phyloP scores from a whole-genome alignment of 2,113 vertebrate genomes.

The Gadus chalcogrammus region DNA sequence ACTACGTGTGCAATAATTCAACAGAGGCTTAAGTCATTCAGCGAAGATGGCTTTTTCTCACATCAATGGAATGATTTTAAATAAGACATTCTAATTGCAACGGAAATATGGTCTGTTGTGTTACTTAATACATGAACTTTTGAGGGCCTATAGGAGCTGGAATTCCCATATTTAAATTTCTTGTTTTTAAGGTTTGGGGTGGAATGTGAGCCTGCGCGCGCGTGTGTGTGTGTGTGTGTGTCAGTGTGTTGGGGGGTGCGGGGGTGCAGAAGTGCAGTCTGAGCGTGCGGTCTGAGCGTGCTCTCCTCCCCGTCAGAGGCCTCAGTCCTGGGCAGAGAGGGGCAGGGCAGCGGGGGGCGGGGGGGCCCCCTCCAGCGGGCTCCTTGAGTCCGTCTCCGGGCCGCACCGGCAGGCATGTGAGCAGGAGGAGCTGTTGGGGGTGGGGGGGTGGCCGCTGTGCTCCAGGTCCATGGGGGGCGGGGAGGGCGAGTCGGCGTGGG shows the following conservation, averaged over 20 bases:
- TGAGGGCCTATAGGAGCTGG: too few relatives aligned
- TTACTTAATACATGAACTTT: background rate
- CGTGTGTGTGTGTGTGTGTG: too few relatives aligned
- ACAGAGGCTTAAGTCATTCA: background rate
- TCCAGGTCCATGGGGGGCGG: slow-evolving; percentile 48
- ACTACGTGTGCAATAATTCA: slow-evolving; percentile 18
- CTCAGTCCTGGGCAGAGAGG: slow-evolving; percentile 60
- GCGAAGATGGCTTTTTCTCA: background rate
- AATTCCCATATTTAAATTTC: too few relatives aligned
- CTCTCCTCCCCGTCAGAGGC: background rate
- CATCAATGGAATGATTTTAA: background rate
- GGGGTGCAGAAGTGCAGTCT: background rate
- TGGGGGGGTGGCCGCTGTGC: slow-evolving; percentile 12
- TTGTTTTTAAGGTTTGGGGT: too few relatives aligned
- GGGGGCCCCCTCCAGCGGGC: slow-evolving; percentile 28
- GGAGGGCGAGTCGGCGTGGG: slow-evolving; percentile 58
- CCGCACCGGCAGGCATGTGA: slow-evolving; percentile 52
- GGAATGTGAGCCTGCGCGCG: too few relatives aligned
- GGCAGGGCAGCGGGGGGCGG: slow-evolving; percentile 22
- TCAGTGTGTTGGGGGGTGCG: background rate
- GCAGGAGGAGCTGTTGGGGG: slow-evolving; percentile 27
- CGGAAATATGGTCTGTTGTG: too few relatives aligned
- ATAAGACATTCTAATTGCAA: too few relatives aligned
- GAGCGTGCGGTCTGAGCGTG: background rate
- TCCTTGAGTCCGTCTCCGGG: slow-evolving; percentile 37